phyloP scores from a whole-genome alignment of 1,140 invertebrate genomes.

The Drosophila saltans region DNA sequence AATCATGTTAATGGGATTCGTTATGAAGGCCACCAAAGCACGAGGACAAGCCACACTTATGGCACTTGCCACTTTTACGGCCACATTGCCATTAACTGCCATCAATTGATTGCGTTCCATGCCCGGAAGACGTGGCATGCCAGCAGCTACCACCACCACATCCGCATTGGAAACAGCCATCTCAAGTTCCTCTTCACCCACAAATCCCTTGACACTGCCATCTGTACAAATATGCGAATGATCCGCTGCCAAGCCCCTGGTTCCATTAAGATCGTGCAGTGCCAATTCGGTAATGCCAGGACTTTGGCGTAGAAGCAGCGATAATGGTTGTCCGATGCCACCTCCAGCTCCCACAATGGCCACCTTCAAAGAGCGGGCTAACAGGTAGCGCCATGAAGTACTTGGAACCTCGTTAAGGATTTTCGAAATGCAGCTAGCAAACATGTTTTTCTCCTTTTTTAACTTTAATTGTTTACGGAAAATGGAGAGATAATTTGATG shows the following conservation, averaged over 20 bases:
- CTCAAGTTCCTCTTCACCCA: constrained; percentile 83
- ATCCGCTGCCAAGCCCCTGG: constrained; percentile 93
- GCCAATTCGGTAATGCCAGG: constrained; percentile 88
- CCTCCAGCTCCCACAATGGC: constrained; percentile 92
- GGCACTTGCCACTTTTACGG: constrained; percentile 91
- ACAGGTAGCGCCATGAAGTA: constrained; percentile 8
- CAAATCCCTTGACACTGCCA: constrained; percentile 88
- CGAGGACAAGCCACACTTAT: constrained; percentile 92
- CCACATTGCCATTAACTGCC: constrained; percentile 97
- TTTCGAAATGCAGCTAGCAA: background rate
- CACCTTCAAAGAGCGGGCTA: constrained; percentile 85
- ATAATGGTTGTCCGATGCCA: constrained; percentile 89
- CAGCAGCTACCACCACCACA: constrained; percentile 97
- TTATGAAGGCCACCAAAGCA: constrained; percentile 96
- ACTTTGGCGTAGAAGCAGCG: constrained; percentile 91
- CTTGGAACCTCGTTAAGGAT: background rate
- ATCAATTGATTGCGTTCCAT: constrained; percentile 98
- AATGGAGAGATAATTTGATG: too few species aligned
- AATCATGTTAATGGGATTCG: constrained; percentile 98
- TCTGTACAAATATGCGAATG: constrained; percentile 92
- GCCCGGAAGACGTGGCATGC: constrained; percentile 97
- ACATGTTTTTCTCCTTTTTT: background rate
- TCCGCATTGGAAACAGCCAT: constrained; percentile 84
- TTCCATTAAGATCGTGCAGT: constrained; percentile 91
- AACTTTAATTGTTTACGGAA: background rate